A percentile compares a stretch with the other conserved stretches of the same genome.
Conservation (phyloP, 2,797 vertebrate species). For the Pyrocephalus nanus region DNA sequence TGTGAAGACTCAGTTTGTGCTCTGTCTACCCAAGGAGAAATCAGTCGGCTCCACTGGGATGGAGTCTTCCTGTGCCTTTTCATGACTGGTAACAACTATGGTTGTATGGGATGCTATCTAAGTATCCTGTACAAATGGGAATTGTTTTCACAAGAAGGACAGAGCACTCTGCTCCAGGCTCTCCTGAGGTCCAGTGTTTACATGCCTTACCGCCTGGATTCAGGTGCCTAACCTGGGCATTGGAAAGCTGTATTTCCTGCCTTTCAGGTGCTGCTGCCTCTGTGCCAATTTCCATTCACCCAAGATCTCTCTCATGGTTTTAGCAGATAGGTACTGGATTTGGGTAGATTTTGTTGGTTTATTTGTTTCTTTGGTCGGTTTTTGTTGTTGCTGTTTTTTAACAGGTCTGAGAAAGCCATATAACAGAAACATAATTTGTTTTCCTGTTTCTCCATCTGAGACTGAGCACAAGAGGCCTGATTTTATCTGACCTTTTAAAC, state of each 20-base stretch:
- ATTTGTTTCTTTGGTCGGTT: not conserved
- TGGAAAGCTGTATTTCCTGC: not conserved
- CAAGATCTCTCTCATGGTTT: not conserved
- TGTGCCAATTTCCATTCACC: not conserved
- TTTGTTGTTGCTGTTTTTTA: not conserved
- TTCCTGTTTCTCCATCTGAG: not conserved
- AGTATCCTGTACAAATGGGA: not conserved
- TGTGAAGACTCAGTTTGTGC: not conserved
- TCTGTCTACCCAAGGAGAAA: not conserved
- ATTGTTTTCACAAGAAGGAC: not conserved
- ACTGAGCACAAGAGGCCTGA: not conserved
- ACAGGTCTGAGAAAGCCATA: not conserved
- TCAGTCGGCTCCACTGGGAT: not conserved
- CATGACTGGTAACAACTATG: fast-evolving
- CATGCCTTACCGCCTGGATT: not conserved
- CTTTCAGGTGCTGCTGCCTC: not conserved
- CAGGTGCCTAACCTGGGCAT: fast-evolving
- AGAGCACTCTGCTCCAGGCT: not conserved
- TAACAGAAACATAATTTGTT: not conserved
- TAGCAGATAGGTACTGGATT: not conserved
- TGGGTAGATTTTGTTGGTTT: not conserved
- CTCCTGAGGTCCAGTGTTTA: fast-evolving
- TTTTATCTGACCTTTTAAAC: not conserved
- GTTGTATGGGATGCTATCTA: not conserved
- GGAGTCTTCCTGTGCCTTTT: not conserved